Percentiles rank a stretch among this genome's conserved stretches.
These are phyloP conservation scores for Lontra canadensis DNA, from an alignment of 2,113 vertebrate species.

Conservation along the genomic window DNA sequence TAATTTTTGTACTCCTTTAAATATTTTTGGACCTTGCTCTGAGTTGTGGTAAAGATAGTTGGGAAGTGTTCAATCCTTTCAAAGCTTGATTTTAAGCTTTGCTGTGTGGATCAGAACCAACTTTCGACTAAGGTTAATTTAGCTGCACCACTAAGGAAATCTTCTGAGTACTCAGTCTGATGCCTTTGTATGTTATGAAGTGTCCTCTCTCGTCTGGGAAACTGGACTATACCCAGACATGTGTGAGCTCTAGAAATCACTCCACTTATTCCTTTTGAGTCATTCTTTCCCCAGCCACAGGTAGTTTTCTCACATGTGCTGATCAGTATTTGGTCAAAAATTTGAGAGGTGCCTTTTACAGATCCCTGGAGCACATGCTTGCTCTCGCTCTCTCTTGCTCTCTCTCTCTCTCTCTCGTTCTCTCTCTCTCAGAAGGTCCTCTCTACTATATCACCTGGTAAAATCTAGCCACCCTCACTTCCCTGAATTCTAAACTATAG, in stretches of 20 bases:
- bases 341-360: neutral
- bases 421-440: neutral
- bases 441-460: neutral
- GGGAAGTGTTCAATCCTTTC: neutral
- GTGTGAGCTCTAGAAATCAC: constrained; percentile 7
- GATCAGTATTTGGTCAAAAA: neutral
- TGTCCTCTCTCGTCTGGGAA: neutral
- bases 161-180: neutral
- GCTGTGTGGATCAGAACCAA: neutral
- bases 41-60: neutral
- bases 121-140: constrained; percentile 12
- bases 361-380: neutral
- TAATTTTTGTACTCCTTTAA: neutral
- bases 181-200: neutral
- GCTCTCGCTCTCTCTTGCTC: neutral
- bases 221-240: neutral
- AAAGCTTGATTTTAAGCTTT: neutral
- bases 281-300: neutral
- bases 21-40: neutral
- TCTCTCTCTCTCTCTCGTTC: neutral
- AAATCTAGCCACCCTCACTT: neutral
- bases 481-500: constrained; percentile 18
- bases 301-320: neutral
- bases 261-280: neutral
- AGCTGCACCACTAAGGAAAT: neutral